Base-by-base conservation (phyloP, 2,113 vertebrate genomes). In the Excalfactoria chinensis region DNA sequence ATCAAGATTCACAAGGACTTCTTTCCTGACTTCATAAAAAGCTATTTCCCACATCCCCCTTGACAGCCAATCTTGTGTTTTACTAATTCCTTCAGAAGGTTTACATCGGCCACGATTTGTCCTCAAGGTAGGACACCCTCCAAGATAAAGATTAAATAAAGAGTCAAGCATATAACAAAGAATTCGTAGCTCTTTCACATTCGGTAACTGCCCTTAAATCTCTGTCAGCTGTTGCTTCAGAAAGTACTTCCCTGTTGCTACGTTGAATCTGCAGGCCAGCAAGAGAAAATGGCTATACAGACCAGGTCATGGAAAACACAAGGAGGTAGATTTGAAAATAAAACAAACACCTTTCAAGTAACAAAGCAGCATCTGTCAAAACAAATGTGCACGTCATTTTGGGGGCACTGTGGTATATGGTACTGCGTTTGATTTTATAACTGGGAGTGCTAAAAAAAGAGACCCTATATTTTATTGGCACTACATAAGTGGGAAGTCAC, bases 401-500 rank as follows among this genome's bases (percentile, higher is more conserved):
- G 64, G 55, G 21, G 32, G 43, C 11, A 46, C 11, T 40, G 16
- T 14, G 12, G 56, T 74, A 37, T 74, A 19, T 13, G 49, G 7
- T 64, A 12, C 48, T 35, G 6, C 5, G n/a, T 66, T 72, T 32
- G 75, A 22, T 35, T 60, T 19, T n/a, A 69, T 11, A 89, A 85
- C 1, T 28, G 91, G 17, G 13, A 83, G 49, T 58, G 17, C 11
- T 78, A 22, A 68, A 78, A 43, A 72, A 75, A 49, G 17, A 71
- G n/a, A 58, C 79, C 15, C 23, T 60, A 20, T 16, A 37, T 77
- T 84, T 48, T 37, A 30, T 6, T 53, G 75, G 72, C 13, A 22
- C 5, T 4, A 2, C 48, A 67, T 6, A 8, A 22, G 46, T 0
- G 0, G 69, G 5, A 75, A 72, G 41, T 66, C 13, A 53, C 30